A percentile compares a stretch with the other conserved stretches of the same genome.
Conservation (phyloP, 2,113 vertebrate species). For the Sciurus niger region DNA sequence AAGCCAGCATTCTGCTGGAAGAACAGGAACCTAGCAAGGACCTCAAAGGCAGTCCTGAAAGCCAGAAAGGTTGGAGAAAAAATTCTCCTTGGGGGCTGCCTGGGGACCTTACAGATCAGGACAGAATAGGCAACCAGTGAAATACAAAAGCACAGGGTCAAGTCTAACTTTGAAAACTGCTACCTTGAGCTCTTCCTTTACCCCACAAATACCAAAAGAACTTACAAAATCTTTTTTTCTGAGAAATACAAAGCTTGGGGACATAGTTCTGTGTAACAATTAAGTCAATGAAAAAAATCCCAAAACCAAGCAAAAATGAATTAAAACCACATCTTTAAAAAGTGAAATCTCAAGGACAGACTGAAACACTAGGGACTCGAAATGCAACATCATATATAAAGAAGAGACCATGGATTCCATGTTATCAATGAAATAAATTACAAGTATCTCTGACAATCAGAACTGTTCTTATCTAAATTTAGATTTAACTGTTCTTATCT, state of each 20-base stretch:
- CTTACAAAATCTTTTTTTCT: not conserved
- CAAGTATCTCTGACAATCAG: not conserved
- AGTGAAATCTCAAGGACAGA: not conserved
- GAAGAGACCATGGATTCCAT: not conserved
- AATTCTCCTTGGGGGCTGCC: not conserved
- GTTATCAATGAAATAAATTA: not conserved
- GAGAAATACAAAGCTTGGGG: not conserved
- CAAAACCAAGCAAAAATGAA: not conserved
- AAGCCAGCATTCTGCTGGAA: not conserved
- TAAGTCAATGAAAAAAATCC: not conserved
- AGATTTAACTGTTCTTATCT: not conserved
- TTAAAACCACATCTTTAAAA: constrained; percentile 12
- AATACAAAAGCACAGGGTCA: not conserved
- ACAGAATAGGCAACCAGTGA: not conserved
- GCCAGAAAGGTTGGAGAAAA: not conserved
- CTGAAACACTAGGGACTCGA: not conserved
- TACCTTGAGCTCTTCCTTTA: not conserved
- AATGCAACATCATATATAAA: not conserved
- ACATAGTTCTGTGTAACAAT: not conserved
- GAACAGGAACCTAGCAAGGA: not conserved
- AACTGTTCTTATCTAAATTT: not conserved
- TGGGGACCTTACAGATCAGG: not conserved
- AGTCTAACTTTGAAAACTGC: not conserved
- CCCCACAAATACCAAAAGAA: not conserved
- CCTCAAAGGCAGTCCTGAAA: not conserved